Conservation (phyloP, 2,797 vertebrate species). For the Anguilla anguilla region DNA sequence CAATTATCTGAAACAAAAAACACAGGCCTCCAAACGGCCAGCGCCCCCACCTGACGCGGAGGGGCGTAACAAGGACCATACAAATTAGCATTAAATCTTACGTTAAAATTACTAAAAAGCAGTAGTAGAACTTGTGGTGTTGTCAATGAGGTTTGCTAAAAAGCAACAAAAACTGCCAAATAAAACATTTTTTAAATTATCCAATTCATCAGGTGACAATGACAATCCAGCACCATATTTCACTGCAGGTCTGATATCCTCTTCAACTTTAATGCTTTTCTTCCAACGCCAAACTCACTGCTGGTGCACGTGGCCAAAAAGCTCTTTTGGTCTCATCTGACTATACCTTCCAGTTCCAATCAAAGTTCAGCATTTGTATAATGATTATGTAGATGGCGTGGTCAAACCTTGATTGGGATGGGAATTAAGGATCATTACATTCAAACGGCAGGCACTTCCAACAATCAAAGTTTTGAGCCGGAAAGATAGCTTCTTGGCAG, state of each 20-base stretch:
- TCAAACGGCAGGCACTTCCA: background rate
- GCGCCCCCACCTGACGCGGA: no score
- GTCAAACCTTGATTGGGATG: background rate
- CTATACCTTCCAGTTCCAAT: background rate
- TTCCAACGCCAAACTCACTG: background rate
- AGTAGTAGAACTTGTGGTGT: no score
- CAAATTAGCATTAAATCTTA: no score
- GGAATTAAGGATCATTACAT: background rate
- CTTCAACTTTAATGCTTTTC: background rate
- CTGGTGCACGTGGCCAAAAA: background rate
- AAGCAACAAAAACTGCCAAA: no score
- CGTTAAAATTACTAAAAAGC: no score
- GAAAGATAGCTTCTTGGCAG: background rate
- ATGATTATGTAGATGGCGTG: background rate
- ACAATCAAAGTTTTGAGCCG: background rate
- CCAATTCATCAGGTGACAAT: no score
- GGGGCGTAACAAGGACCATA: no score
- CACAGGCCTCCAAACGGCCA: no score
- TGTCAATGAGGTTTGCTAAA: no score
- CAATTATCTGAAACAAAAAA: no score
- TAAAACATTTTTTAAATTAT: no score
- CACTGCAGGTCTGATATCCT: background rate
- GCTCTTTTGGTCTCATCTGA: background rate
- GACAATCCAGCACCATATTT: background rate
- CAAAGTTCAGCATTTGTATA: background rate